Base-by-base conservation (phyloP, 35 echinoderm and acorn worm genomes). In the Ophioderma brevispina region DNA sequence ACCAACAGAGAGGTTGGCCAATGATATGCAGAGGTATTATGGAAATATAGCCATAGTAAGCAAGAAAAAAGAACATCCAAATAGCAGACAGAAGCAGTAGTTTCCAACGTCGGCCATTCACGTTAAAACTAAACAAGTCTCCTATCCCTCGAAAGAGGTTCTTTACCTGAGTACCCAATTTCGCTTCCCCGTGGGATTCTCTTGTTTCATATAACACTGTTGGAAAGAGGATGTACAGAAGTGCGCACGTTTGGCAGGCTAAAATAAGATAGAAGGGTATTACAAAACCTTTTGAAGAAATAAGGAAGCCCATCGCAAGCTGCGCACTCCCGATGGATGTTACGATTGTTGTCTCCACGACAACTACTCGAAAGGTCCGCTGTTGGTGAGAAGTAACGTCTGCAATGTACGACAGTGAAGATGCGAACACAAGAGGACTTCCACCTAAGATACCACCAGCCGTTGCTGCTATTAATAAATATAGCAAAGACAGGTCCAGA, bases 1-100 rank as follows among this genome's bases (percentile, higher is more conserved):
- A 76, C 78, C 85, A 79, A 46, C 91, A 92, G 55, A 92, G 81
- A 18, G 91, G 91, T 2, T 41, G 10, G 30, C 91, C 91, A 75
- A 92, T 75, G 0, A 35, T 85, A 36, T 87, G 80, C 30, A 92
- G 36, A 33, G 78, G 25, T 23, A 78, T 75, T 19, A 50, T 77
- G 4, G 35, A 15, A 14, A 82, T 36, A 31, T 70, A 55, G 21
- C 78, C 85, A 17, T 64, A 28, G 0, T 40, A n/a, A 32, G 81
- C 10, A 18, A 38, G n/a, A 0, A 80, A 32, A 76, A 80, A 56
- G 15, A 35, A 17, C 2, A 91, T 34, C 25, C 19, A 36, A 35
- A 91, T 39, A 33, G 42, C 6, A 32, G 39, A 21, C 18, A 50
- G 42, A 35, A 79, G 81, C 19, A 79, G 36, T 23, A 85, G 35